These are phyloP conservation scores for Anoplius nigerrimus DNA, from an alignment of 2,888 invertebrate species.

Conservation along the genomic window DNA sequence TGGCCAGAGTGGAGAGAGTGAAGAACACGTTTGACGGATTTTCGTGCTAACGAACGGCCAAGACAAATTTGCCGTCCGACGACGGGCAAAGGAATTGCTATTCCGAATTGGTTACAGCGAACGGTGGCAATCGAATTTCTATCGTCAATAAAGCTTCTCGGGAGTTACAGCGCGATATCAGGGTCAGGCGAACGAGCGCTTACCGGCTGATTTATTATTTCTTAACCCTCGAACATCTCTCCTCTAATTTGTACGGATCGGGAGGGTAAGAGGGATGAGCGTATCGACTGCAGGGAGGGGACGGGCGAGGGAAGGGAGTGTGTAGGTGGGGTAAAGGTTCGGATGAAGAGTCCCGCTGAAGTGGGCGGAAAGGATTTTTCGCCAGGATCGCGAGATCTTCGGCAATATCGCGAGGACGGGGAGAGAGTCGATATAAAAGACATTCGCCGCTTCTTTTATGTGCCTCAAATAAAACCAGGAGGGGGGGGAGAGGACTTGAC, in stretches of 20 bases:
- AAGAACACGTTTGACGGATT: too few species aligned
- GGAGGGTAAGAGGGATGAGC: constrained; percentile 16
- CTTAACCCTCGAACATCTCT: constrained; percentile 17
- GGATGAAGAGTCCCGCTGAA: background rate
- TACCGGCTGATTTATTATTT: constrained; percentile 36
- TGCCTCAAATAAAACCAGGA: constrained; percentile 1
- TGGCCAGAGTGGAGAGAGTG: too few species aligned
- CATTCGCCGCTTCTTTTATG: constrained; percentile 2
- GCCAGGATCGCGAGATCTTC: constrained; percentile 22
- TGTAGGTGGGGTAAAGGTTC: too few species aligned
- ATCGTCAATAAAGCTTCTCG: constrained; percentile 29
- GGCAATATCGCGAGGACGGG: constrained; percentile 9
- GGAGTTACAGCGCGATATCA: constrained; percentile 24
- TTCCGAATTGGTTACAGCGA: too few species aligned
- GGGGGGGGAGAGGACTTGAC: background rate
- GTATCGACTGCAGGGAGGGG: constrained; percentile 1
- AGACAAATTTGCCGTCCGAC: too few species aligned
- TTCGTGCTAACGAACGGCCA: too few species aligned
- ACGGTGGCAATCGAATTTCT: constrained; percentile 22
- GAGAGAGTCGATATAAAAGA: constrained; percentile 18
- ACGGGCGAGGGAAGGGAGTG: too few species aligned
- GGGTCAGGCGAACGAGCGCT: constrained; percentile 34
- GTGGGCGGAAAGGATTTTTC: constrained; percentile 17
- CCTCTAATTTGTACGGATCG: constrained; percentile 39
- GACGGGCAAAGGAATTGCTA: too few species aligned